Base-by-base conservation (phyloP, 1,140 invertebrate genomes). In the Sminthurides bifidus region DNA sequence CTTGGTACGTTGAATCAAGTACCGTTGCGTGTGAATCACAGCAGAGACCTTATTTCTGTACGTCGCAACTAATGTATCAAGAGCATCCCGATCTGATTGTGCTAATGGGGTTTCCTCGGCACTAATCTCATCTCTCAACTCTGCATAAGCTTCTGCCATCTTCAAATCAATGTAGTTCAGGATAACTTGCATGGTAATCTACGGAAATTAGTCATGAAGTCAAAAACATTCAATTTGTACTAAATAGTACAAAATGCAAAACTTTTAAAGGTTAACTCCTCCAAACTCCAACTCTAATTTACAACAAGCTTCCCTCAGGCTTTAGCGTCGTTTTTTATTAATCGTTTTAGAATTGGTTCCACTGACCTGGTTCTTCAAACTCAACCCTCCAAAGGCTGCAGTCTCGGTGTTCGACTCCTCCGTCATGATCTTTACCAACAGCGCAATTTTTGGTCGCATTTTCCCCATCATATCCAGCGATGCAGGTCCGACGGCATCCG, bases 151-250 rank as follows among this genome's bases (percentile, higher is more conserved):
- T 35, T 65, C 63, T 14, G 29, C 37, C 38, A 46, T 21, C 30
- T 65, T 65, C 15, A 65, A 35, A 31, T 65, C 63, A 29, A 60
- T 19, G 31, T 55, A 59, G 38, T 65, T 61, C 12, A 61, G 55
- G n/a, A 65, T 65, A 19, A 58, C 41, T 54, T 65, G 56, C 56
- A 65, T 65, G 15, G 60, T 59, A 14, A 65, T 33, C 63, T 65
- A n/a, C n/a, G n/a, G n/a, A n/a, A n/a, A 31, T 10, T 41, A 24
- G 23, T 24, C 12, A 41, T 37, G 23, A 52, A 57, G 50, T 49
- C 14, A 48, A 55, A 33, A 45, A 38, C 1, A 46, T 35, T 8
- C 17, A 27, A 6, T n/a, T 15, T 52, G n/a, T 23, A 10, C 19
- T 26, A 24, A 4, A 35, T 31, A 10, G 17, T 3, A 17, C 3